Percentiles rank a stretch among this genome's conserved stretches.
phyloP scores from a whole-genome alignment of 2,113 vertebrate species.

The Andinoacara biseriatus region DNA sequence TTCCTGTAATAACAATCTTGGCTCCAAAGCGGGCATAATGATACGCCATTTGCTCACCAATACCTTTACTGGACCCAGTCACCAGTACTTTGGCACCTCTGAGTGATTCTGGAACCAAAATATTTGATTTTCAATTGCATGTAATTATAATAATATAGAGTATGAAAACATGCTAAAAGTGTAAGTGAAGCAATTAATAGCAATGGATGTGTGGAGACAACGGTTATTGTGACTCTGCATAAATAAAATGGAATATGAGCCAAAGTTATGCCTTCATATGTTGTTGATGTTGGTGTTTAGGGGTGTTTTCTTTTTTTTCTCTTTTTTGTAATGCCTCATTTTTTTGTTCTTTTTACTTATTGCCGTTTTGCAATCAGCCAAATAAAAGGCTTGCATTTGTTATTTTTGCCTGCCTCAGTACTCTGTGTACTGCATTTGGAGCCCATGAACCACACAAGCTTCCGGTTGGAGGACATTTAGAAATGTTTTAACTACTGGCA shows the following conservation, averaged over 20 bases:
- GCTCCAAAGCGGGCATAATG: slow-evolving; percentile 85
- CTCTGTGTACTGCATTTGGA: background rate
- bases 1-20: slow-evolving; percentile 86
- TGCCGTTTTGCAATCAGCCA: background rate
- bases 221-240: background rate
- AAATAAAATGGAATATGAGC: background rate
- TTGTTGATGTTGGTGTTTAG: background rate
- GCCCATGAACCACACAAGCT: background rate
- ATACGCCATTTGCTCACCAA: slow-evolving; percentile 89
- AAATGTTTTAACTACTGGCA: background rate
- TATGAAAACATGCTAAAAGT: background rate
- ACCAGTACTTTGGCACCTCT: slow-evolving; percentile 83
- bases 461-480: background rate
- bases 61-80: slow-evolving; percentile 87
- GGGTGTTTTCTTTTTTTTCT: background rate
- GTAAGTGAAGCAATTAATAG: background rate
- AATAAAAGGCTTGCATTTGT: background rate
- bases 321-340: background rate
- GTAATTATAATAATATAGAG: background rate
- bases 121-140: background rate
- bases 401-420: background rate
- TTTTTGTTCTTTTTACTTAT: background rate
- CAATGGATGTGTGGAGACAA: background rate
- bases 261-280: background rate
- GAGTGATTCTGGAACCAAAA: slow-evolving; percentile 76